phyloP scores from a whole-genome alignment of 1,140 invertebrate genomes.

The Aphaenogaster ashmeadi region DNA sequence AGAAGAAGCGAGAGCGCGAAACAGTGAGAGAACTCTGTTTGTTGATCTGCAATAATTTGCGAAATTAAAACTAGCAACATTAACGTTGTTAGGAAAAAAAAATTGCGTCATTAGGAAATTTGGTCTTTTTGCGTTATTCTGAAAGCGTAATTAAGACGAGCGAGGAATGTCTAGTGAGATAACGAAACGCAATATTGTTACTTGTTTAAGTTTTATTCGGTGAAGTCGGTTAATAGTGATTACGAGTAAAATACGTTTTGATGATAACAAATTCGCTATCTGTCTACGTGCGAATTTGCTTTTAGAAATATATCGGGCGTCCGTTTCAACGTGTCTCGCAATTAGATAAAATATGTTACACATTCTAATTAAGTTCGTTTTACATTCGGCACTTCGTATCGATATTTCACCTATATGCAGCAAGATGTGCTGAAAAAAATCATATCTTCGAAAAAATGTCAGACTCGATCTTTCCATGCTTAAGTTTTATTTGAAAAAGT shows the following conservation, averaged over 20 bases:
- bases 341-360: constrained; percentile 16
- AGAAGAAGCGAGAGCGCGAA: not conserved
- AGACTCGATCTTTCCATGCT: not conserved
- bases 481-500: not conserved
- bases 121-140: not conserved
- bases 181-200: constrained; percentile 29
- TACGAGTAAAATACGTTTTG: constrained; percentile 18
- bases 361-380: constrained; percentile 21
- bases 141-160: constrained; percentile 16
- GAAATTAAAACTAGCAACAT: constrained; percentile 34
- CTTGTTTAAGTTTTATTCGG: constrained; percentile 2
- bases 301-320: constrained; percentile 20
- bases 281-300: not conserved
- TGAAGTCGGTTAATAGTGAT: not conserved
- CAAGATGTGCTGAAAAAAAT: not conserved
- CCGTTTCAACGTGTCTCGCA: not conserved
- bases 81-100: not conserved
- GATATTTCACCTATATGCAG: not conserved
- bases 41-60: constrained; percentile 45
- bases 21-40: constrained; percentile 8
- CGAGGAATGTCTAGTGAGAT: not conserved
- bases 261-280: not conserved
- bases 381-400: not conserved
- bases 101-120: constrained; percentile 34
- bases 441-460: not conserved